Evolutionary conservation across 2,888 invertebrate genomes (phyloP).

Genomic region (Hyposoter dolosus): DNA sequence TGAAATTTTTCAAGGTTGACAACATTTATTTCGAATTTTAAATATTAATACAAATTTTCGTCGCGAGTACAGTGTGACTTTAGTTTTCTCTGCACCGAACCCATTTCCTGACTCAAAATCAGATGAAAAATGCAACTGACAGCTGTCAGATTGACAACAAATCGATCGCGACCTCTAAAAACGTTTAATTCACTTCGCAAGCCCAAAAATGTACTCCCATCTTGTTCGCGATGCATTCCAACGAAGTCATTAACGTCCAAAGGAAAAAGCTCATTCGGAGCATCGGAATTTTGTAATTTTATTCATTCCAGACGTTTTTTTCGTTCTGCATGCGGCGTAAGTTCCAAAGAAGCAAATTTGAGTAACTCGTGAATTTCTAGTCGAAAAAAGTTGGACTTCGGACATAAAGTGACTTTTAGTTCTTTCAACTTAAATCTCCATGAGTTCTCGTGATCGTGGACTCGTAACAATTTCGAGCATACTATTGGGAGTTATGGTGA

Average conservation of each 20-base stretch:
- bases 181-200: not conserved
- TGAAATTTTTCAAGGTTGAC: not conserved
- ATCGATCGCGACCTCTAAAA: not conserved
- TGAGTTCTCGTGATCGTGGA: not conserved
- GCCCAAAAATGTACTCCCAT: not conserved
- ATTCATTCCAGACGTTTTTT: not conserved
- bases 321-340: not conserved
- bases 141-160: not conserved
- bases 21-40: not conserved
- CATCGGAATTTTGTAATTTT: not conserved
- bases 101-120: not conserved
- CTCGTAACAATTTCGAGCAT: not conserved
- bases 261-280: not conserved
- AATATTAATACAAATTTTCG: not conserved
- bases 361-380: not conserved
- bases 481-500: constrained; percentile 7
- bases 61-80: not conserved
- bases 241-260: not conserved
- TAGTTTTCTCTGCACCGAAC: not conserved
- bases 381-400: not conserved
- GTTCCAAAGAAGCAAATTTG: not conserved
- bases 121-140: not conserved
- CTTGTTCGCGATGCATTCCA: not conserved
- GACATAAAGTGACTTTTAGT: not conserved
- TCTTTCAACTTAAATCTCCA: not conserved